Base-by-base conservation (phyloP, 2,797 vertebrate genomes). In the Phrynocephalus forsythii region DNA sequence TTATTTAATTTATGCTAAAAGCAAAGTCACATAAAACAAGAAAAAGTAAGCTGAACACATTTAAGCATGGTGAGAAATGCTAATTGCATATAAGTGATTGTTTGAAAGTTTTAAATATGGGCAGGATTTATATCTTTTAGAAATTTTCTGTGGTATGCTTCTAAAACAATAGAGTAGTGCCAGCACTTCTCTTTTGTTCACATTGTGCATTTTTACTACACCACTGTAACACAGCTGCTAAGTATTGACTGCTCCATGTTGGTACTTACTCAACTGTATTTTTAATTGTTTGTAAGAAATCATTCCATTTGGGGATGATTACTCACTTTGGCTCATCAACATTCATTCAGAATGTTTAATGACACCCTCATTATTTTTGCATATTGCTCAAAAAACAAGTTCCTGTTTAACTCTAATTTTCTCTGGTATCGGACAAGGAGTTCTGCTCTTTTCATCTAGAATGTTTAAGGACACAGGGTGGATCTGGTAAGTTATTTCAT, bases 271-370 rank as follows among this genome's bases (percentile, higher is more conserved):
- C 92, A 94, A 95, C 87, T 92, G 92, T 92, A 90, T 92, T 94
- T 95, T 90, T 90, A 86, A 81, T 71, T 90, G 86, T 95, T 95
- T 92, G 89, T 73, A 88, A 83, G 89, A 94, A 96, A 95, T 84
- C 78, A 90, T 92, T 86, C 90, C 92, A 91, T 95, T 91, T 92
- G 33, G 87, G 50, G 88, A 92, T 96, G 96, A 96, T 95, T 96
- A 94, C 93, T 96, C 89, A 90, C 90, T 94, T 93, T 90, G 88
- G 24, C 94, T 93, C 86, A 95, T 95, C 88, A 83, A 95, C 90
- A 94, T 88, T 95, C 93, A 92, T 77, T 92, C 91, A 95, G 93
- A 94, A 92, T 93, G 72, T 91, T 87, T 90, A 60, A 92, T 95
- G 86, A 94, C 76, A 79, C 86, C 93, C 93, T 89, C 80, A 79